phyloP scores from a whole-genome alignment of 2,113 vertebrate genomes.

The Poeciliopsis prolifica region DNA sequence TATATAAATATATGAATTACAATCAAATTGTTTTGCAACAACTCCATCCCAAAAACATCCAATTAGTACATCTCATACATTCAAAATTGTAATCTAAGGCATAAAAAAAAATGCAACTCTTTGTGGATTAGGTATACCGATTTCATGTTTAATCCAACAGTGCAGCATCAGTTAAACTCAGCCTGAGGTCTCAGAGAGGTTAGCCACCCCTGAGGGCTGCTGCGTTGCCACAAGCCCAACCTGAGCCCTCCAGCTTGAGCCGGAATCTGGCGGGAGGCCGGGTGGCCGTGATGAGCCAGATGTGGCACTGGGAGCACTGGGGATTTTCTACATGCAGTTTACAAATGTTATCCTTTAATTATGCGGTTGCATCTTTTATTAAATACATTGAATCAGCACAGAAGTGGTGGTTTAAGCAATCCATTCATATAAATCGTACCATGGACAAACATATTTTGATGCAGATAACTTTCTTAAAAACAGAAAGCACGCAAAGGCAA shows the following conservation, averaged over 20 bases:
- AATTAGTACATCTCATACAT: too few relatives aligned
- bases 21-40: too few relatives aligned
- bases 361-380: constrained; percentile 24
- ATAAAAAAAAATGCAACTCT: background rate
- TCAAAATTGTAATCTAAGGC: too few relatives aligned
- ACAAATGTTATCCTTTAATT: constrained; percentile 29
- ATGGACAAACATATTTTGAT: background rate
- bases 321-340: constrained; percentile 53
- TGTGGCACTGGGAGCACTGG: constrained; percentile 69
- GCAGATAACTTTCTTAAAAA: background rate
- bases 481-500: background rate
- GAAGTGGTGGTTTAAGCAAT: background rate
- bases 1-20: too few relatives aligned
- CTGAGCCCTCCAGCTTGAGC: constrained; percentile 54
- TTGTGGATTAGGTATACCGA: constrained; percentile 2
- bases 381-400: constrained; percentile 22
- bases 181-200: constrained; percentile 28
- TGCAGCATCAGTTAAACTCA: constrained; percentile 7
- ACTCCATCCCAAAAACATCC: too few relatives aligned
- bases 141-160: background rate
- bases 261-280: constrained; percentile 53
- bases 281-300: constrained; percentile 72
- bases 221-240: constrained; percentile 64
- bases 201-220: constrained; percentile 39
- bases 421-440: background rate